Percentiles rank a stretch among this genome's conserved stretches.
phyloP scores from a whole-genome alignment of 2,113 vertebrate genomes.

The Leuciscus idus region DNA sequence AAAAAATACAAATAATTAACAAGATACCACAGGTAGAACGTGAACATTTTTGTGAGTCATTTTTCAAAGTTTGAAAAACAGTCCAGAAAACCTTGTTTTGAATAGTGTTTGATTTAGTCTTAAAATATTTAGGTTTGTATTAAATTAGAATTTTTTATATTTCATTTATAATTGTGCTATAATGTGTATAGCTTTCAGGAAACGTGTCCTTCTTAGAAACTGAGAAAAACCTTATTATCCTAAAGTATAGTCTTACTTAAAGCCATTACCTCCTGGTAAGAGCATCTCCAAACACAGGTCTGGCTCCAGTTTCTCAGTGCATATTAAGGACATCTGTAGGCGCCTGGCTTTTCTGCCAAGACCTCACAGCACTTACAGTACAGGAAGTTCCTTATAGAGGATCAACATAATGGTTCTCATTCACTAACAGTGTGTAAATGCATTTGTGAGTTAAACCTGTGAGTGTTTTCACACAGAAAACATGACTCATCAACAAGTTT shows the following conservation, averaged over 20 bases:
- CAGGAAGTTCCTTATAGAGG: conserved; percentile 22
- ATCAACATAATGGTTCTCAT: not conserved
- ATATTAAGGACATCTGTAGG: conserved; percentile 24
- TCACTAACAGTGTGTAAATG: not conserved
- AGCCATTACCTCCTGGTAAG: conserved; percentile 24
- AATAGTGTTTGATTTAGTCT: not conserved
- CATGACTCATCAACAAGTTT: not conserved
- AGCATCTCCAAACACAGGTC: conserved; percentile 24
- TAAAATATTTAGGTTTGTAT: not conserved
- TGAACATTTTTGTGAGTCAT: not conserved
- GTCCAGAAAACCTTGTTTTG: not conserved
- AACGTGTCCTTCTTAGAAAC: not conserved
- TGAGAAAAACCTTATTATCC: conserved; percentile 36
- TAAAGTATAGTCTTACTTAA: conserved; percentile 50
- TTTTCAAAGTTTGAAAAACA: not conserved
- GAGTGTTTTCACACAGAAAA: not conserved
- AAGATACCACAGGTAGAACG: not conserved
- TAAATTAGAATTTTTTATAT: not conserved
- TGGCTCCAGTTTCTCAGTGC: conserved; percentile 36
- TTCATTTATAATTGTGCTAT: not conserved
- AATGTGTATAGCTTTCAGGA: conserved; percentile 13
- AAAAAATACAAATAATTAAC: not conserved
- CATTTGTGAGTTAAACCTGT: not conserved
- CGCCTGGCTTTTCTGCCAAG: conserved; percentile 4
- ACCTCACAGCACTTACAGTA: conserved; percentile 27